Evolutionary conservation across 2,797 vertebrate species (phyloP).

Genomic region (Coreius guichenoti): DNA sequence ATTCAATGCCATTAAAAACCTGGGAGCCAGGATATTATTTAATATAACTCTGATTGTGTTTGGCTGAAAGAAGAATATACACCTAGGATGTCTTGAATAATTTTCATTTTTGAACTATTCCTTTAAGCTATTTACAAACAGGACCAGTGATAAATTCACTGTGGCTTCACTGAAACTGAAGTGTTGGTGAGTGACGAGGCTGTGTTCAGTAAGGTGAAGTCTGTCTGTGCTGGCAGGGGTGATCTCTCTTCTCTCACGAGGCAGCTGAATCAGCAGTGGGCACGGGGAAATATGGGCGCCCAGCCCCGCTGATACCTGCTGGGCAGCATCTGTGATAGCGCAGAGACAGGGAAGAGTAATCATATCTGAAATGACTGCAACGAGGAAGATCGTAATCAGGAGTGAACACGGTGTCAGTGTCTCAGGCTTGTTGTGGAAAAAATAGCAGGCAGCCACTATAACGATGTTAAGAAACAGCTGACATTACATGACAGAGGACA

Average conservation of each 20-base stretch:
- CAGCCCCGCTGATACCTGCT: slow-evolving; percentile 41
- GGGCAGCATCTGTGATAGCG: slow-evolving; percentile 47
- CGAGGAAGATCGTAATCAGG: slow-evolving; percentile 58
- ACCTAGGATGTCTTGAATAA: not conserved
- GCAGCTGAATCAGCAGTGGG: slow-evolving; percentile 50
- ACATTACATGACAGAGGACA: slow-evolving; percentile 40
- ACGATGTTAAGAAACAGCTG: slow-evolving; percentile 64
- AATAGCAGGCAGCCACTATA: slow-evolving; percentile 55
- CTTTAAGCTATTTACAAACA: slow-evolving; percentile 13
- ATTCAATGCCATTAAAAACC: not conserved
- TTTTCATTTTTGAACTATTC: not conserved
- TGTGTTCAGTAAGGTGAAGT: slow-evolving; percentile 19
- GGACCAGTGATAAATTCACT: not conserved
- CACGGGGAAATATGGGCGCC: slow-evolving; percentile 35
- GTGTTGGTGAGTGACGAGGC: not conserved
- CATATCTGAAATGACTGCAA: slow-evolving; percentile 55
- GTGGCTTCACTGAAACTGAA: not conserved
- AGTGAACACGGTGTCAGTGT: slow-evolving; percentile 39
- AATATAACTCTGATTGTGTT: not conserved
- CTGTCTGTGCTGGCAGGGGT: not conserved
- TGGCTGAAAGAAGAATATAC: not conserved
- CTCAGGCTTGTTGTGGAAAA: slow-evolving; percentile 58
- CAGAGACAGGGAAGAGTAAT: slow-evolving; percentile 42
- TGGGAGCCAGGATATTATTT: not conserved
- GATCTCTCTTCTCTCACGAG: not conserved